phyloP scores from a whole-genome alignment of 2,113 vertebrate species.

The Puntigrus tetrazona region DNA sequence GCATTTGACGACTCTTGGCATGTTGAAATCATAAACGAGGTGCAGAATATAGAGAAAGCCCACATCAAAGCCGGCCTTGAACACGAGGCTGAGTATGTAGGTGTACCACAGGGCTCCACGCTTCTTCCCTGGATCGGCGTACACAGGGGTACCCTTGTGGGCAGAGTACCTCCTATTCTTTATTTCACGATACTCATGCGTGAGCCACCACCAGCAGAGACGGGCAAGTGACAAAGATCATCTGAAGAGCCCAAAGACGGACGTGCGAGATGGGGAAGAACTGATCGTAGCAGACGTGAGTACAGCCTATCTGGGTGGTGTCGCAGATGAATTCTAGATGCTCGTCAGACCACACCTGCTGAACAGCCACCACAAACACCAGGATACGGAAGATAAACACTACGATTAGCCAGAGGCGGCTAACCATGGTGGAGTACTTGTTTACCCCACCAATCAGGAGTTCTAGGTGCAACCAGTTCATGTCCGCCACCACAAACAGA shows the following conservation, averaged over 20 bases:
- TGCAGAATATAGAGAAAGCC: conserved; percentile 87
- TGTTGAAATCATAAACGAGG: conserved; percentile 77
- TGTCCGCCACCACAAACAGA: conserved; percentile 55
- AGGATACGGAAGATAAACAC: conserved; percentile 90
- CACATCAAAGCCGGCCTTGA: conserved; percentile 81
- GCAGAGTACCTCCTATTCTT: conserved; percentile 75
- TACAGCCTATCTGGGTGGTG: conserved; percentile 90
- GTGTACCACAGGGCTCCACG: conserved; percentile 93
- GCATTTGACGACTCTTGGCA: conserved; percentile 81
- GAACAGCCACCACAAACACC: conserved; percentile 89
- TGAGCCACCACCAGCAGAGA: conserved; percentile 90
- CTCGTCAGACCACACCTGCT: conserved; percentile 88
- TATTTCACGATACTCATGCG: conserved; percentile 84
- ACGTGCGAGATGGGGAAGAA: conserved; percentile 93
- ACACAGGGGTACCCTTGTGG: conserved; percentile 60
- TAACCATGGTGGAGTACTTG: conserved; percentile 89
- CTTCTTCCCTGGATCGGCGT: conserved; percentile 83
- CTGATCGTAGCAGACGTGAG: conserved; percentile 86
- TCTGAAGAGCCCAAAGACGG: conserved; percentile 93
- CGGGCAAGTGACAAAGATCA: conserved; percentile 93
- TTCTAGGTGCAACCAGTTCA: conserved; percentile 88
- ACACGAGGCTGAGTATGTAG: conserved; percentile 85
- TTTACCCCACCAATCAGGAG: conserved; percentile 84
- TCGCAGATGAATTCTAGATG: conserved; percentile 91
- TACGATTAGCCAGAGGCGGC: conserved; percentile 90